Evolutionary conservation across 2,888 invertebrate species (phyloP), one percentile per base, ranked within the genome.

Genomic region (Noctua fimbriata): DNA sequence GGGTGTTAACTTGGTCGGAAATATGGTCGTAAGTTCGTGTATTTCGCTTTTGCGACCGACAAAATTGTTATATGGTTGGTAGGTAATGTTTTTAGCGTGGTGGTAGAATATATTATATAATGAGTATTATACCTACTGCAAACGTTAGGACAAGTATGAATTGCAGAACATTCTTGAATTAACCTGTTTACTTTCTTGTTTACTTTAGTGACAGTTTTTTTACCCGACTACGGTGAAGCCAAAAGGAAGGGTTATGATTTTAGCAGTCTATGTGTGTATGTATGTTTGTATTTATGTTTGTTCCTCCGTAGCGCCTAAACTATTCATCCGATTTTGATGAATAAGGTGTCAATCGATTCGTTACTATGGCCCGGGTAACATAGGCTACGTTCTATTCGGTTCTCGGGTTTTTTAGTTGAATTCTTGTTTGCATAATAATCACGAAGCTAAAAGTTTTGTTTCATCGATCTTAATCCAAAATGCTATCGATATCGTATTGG

Each of bases 1-100:
- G 44, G 44, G 32, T 47, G 36, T 71, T 41, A 66, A 77, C n/a
- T 16, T 82, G 44, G 58, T 72, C 44, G 69, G 47, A 70, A 82
- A 73, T 65, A 70, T 76, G 32, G 28, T 66, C 21, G 32, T 76
- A 66, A 47, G 21, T 70, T 74, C 9, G 44, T 65, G 16, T 69
- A 36, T 77, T 77, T 77, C 10, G 2, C 72, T 78, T 83, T 63
- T 65, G 41, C 3, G 18, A 73, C 78, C 4, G 32, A 24, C 41
- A 2, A 55, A 63, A 32, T 72, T 36, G 24, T 77, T 58, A 28
- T 36, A 36, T 18, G 1, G 49, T 7, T 63, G 2, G 41, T 44
- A 60, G 18, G 28, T 60, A 60, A 36, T 72, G 28, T 55, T 69
- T 58, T 74, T 36, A 36, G 10, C 49, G 32, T 55, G 55, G 0